Base-by-base conservation (phyloP, 1,140 invertebrate species). In the Reticulitermes speratus region DNA sequence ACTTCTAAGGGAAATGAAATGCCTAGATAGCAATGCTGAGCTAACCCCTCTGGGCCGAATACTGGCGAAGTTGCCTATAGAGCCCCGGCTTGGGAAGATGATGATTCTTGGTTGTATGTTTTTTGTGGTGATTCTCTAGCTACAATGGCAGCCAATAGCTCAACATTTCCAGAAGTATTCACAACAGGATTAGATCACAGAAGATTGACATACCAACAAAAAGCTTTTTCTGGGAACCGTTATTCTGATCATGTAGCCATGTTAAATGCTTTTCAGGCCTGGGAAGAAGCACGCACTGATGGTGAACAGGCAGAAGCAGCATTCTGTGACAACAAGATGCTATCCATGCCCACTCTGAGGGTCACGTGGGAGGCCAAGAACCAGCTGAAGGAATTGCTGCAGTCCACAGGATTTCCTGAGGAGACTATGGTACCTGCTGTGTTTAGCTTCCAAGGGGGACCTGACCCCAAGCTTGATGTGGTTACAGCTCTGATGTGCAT, bases 201-300 rank as follows among this genome's bases (percentile, higher is more conserved):
- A 48, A 91, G 96, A 69, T 90, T 98, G 32, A 94, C 94, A 3
- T 92, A 93, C 55, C 95, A 96, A 87, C 97, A 99, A 89, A 94
- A 95, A 52, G 94, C 94, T 32, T 95, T 99, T 87, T 95, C 96
- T 25, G 98, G 98, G 0, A 94, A 94, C 86, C 92, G 97, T 82
- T 96, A 94, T 89, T 99, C 97, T 32, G 99, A 99, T 91, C 98
- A 99, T 90, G 95, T 99, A 25, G 98, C 98, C 16, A 96, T 99
- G 94, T 92, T 99, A 14, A 97, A 97, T 88, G 98, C 97, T 32
- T 98, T 98, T 89, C 94, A 97, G 90, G 90, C 95, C 88, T 99
- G 97, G 97, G 96, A 97, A 88, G 94, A 95, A 81, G 96, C 96
- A 25, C 91, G 95, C 87, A 89, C 92, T 12, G 94, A 94, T 52